Evolutionary conservation across 2,888 invertebrate species (phyloP), one percentile per base, ranked within the genome.

Genomic region (Tortrix viridana): DNA sequence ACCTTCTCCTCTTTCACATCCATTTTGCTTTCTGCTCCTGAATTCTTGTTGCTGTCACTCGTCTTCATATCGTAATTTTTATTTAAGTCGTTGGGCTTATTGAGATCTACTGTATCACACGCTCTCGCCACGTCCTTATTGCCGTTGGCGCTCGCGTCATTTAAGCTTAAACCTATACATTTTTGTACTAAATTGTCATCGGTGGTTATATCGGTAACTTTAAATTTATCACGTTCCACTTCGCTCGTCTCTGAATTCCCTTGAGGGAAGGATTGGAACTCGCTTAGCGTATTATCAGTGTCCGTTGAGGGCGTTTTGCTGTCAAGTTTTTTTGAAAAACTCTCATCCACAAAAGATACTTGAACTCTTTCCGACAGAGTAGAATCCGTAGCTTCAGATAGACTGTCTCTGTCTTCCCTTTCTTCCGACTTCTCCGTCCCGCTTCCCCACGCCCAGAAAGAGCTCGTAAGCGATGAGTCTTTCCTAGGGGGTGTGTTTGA

Each of bases 131-230:
- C 43, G 58, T 75, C 71, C 46, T 69, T 72, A 58, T 77, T 79
- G 50, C 76, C 75, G 68, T 80, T 80, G 47, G 80, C 75, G 75
- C 78, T 73, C 65, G 79, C 74, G 71, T 81, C 74, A 72, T 67
- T 78, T 76, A 82, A 74, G 77, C 91, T 92, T 91, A 92, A 77
- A 86, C 79, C 91, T 92, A 92, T 79, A 80, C 71, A 74, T 79
- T 83, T 91, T 92, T 91, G 91, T 92, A 92, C 91, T 91, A 87
- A 81, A 76, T 79, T 81, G 75, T 85, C 85, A 84, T 89, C 92
- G 92, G 92, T 91, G 91, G 92, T 83, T 75, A 71, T 65, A 66
- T 81, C 81, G 86, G 89, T 89, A 88, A 89, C 88, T 63, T 63
- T 66, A 20, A 89, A 87, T 60, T 65, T 66, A 18, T 65, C 67